phyloP scores from a whole-genome alignment of 2,888 invertebrate species.

The Philopedon plagiatum region DNA sequence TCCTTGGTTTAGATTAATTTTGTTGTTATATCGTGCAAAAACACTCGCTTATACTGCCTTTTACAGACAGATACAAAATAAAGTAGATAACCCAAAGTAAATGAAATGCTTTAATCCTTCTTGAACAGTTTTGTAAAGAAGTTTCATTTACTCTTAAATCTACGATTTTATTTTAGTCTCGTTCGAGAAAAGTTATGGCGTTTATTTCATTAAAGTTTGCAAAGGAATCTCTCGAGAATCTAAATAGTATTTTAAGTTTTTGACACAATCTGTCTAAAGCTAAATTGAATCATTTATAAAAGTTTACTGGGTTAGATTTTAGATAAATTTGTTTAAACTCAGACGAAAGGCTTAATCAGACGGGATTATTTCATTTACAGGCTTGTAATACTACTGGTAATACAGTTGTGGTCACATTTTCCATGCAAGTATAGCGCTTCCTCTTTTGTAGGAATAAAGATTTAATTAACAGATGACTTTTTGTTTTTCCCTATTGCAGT shows the following conservation, averaged over 20 bases:
- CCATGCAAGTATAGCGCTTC: too few species aligned
- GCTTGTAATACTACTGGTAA: too few species aligned
- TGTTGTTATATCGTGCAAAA: too few species aligned
- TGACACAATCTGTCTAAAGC: background rate
- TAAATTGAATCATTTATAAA: background rate
- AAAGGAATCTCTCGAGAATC: background rate
- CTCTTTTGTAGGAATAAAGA: too few species aligned
- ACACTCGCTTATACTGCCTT: too few species aligned
- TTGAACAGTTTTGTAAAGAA: background rate
- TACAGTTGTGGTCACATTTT: too few species aligned
- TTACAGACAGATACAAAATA: background rate
- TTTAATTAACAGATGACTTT: too few species aligned
- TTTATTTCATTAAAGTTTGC: background rate
- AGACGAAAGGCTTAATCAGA: too few species aligned
- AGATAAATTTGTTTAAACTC: too few species aligned
- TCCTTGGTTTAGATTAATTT: too few species aligned
- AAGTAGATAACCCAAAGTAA: background rate
- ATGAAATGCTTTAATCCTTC: conserved; percentile 1
- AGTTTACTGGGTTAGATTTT: background rate
- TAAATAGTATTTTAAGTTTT: background rate
- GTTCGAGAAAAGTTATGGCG: background rate
- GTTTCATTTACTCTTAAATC: background rate
- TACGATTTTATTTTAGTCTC: background rate
- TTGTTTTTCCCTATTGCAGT: too few species aligned
- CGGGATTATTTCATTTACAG: too few species aligned